Evolutionary conservation across 2,888 invertebrate genomes (phyloP), one percentile per base, ranked within the genome.

Genomic region (Caenorhabditis panamensis): DNA sequence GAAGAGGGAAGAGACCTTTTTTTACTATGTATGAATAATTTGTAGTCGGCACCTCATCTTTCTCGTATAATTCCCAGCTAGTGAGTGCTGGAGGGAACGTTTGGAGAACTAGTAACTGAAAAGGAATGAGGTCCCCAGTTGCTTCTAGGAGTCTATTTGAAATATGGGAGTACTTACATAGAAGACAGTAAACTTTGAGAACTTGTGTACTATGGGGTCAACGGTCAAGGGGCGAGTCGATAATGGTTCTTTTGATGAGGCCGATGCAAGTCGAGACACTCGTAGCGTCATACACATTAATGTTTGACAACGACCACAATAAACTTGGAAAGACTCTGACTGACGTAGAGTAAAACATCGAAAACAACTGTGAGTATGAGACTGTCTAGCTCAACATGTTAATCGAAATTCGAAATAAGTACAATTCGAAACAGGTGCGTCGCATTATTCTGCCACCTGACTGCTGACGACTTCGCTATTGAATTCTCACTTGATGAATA

Each of bases 1-100:
- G 18, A 31, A 18, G 20, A 22, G 36, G 18, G 49, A 37, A 28
- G 61, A 53, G 44, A 26, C 41, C 24, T 37, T 58, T 37, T 64
- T 44, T 69, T 49, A 22, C 62, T 68, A 63, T 61, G 28, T 69
- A 77, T 63, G 77, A 69, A 77, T 77, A 77, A 69, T 75, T 75
- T 75, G 66, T 75, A 22, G 36, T 53, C 66, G 58, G 58, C 64
- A 64, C 64, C 47, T 28, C 56, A 56, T 36, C 47, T 47, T 69
- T 61, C 28, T 51, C 18, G 24, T 22, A 61, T 62, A 53, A 62
- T 71, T 49, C 41, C 26, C 26, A 53, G 24, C 53, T 51, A 64
- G 41, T 11, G 41, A 41, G 16, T 9, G 13, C 13, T 6, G 16
- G 41, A 53, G 24, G 24, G 26, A 58, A n/a, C 49, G 13, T 31